Evolutionary conservation across 92 coral and sea anemone species (phyloP).

Genomic region (Pocillopora meandrina): DNA sequence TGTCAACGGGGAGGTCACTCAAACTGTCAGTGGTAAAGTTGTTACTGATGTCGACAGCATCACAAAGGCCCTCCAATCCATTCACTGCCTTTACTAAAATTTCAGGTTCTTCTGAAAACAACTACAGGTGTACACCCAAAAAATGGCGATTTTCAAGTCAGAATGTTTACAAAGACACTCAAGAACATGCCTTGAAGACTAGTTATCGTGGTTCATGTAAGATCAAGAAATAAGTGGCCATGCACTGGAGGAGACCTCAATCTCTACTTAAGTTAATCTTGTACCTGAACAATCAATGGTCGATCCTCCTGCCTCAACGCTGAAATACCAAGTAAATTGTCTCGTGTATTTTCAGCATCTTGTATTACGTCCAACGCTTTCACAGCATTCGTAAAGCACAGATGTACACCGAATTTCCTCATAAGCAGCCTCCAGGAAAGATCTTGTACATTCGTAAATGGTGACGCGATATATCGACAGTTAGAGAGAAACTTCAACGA

Average conservation of each 20-base stretch:
- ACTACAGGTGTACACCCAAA: neutral
- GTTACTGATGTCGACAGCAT: conserved; percentile 36
- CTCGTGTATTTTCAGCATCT: neutral
- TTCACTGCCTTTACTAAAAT: conserved; percentile 22
- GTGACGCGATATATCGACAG: conserved; percentile 56
- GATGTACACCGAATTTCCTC: conserved; percentile 29
- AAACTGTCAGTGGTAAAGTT: neutral
- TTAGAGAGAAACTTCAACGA: conserved; percentile 20
- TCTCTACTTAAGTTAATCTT: neutral
- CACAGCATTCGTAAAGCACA: conserved; percentile 12
- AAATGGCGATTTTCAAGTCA: no score
- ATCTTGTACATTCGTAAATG: conserved; percentile 53
- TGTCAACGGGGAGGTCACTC: neutral
- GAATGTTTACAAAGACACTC: no score
- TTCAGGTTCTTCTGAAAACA: conserved; percentile 28
- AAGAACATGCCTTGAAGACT: no score
- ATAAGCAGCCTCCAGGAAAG: conserved; percentile 58
- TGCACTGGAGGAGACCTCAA: neutral
- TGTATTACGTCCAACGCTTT: neutral
- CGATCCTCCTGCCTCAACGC: conserved; percentile 8
- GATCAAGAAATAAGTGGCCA: neutral
- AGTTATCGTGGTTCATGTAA: no score
- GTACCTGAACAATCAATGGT: conserved; percentile 42
- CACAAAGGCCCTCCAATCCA: conserved; percentile 23
- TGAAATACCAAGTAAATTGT: neutral